Evolutionary conservation across 2,113 vertebrate genomes (phyloP).

Genomic region (Chlamydotis undulata): DNA sequence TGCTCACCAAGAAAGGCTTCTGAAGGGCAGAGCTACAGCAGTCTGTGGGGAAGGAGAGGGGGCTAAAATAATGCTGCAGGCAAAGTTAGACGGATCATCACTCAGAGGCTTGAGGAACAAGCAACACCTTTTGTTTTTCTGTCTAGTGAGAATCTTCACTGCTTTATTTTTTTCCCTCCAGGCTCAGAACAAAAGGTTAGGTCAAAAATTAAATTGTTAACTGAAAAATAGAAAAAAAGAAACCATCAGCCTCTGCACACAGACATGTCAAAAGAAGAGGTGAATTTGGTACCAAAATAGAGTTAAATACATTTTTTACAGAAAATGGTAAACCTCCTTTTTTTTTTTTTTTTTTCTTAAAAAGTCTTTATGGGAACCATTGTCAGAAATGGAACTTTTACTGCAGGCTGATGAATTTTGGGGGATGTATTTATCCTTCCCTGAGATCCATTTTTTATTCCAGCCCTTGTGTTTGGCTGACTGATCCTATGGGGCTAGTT

Average conservation of each 20-base stretch:
- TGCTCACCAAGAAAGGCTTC: not conserved
- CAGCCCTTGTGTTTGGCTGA: not conserved
- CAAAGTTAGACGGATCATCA: not conserved
- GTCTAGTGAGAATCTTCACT: not conserved
- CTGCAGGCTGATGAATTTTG: not conserved
- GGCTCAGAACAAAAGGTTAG: not conserved
- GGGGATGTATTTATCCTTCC: not conserved
- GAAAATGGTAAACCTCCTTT: not conserved
- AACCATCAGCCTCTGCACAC: not conserved
- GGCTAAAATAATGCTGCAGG: not conserved
- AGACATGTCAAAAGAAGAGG: not conserved
- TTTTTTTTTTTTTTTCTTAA: not conserved
- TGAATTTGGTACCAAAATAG: not conserved
- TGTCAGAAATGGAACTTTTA: not conserved
- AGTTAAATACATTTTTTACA: not conserved
- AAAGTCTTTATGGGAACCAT: not conserved
- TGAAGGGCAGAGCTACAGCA: not conserved
- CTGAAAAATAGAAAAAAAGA: not conserved
- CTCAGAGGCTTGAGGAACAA: not conserved
- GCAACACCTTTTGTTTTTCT: not conserved
- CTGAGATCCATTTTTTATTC: not conserved
- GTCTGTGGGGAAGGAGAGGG: not conserved
- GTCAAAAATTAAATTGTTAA: not conserved
- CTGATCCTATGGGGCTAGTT: not conserved
- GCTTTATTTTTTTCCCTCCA: not conserved